Evolutionary conservation across 2,113 vertebrate species (phyloP), one percentile per base, ranked within the genome.

Genomic region (Prolemur simus): DNA sequence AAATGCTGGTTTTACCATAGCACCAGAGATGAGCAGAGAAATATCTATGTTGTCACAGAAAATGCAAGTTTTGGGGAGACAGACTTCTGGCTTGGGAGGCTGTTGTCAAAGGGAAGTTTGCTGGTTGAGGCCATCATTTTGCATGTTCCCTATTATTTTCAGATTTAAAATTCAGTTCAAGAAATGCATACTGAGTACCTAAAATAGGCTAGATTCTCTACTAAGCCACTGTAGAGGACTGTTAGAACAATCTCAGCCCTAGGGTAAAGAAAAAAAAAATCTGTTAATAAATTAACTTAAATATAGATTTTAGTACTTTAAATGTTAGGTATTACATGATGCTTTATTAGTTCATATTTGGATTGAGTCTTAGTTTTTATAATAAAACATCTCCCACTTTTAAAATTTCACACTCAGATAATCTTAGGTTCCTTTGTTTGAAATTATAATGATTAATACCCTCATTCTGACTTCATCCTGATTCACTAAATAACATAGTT

Each of bases 81-180:
- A 58, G 34, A 15, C 27, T 39, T 18, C 23, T 87, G 39, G 17
- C 34, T 49, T 49, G 20, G 45, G 23, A 64, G 8, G 18, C 5
- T 87, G 10, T 88, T 71, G 9, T 73, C 60, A 89, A 45, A 91
- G 23, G 93, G 54, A 88, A 71, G n/a, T 91, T 88, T 88, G 66
- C 23, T 69, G 29, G 21, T 80, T 37, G 68, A 95, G 91, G 77
- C 56, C 88, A 58, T 49, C 11, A 11, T 86, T 92, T 92, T 34
- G 56, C 6, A 92, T 76, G 25, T 87, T 47, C 80, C 49, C 25
- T 89, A 27, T 81, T 78, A 80, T 94, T 95, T 97, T 97, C 66
- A 87, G 66, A 54, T 68, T 92, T 84, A 49, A 91, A 47, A 73
- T 60, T 84, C 17, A 91, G 23, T 78, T 95, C 15, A 87, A 87